These are phyloP conservation scores for Drosophila nigrodunni DNA, from an alignment of 1,140 invertebrate species.

Conservation along the genomic window DNA sequence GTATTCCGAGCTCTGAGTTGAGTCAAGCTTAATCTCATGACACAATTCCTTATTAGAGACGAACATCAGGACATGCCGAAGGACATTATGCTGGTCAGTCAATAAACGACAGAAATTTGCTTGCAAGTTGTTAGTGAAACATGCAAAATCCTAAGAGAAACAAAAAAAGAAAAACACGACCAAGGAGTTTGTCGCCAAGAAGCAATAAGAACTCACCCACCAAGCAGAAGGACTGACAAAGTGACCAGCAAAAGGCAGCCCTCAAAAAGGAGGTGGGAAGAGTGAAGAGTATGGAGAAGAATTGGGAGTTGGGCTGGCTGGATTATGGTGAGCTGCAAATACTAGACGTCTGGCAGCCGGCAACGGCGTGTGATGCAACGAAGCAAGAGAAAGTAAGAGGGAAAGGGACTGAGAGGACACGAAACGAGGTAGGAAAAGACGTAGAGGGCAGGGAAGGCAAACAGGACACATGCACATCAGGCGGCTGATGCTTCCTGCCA, in stretches of 20 bases:
- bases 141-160: constrained; percentile 67
- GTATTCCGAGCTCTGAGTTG: not conserved
- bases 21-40: not conserved
- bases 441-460: not conserved
- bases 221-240: constrained; percentile 13
- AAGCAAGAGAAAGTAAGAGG: constrained; percentile 4
- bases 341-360: constrained; percentile 19
- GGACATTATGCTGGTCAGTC: constrained; percentile 26
- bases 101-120: constrained; percentile 61
- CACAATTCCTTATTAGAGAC: constrained; percentile 6
- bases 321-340: constrained; percentile 3
- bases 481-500: constrained; percentile 74
- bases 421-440: no score
- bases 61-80: not conserved
- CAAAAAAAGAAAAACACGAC: constrained; percentile 39
- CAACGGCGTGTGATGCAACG: constrained; percentile 38
- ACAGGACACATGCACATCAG: constrained; percentile 43
- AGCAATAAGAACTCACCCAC: constrained; percentile 68
- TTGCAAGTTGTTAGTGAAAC: constrained; percentile 68
- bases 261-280: no score
- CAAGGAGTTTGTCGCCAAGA: constrained; percentile 75
- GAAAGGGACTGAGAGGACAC: not conserved
- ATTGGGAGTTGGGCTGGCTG: not conserved
- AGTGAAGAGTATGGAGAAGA: no score
- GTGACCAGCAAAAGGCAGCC: constrained; percentile 39